Conservation (phyloP, 2,888 invertebrate genomes). For the Netelia virgata region DNA sequence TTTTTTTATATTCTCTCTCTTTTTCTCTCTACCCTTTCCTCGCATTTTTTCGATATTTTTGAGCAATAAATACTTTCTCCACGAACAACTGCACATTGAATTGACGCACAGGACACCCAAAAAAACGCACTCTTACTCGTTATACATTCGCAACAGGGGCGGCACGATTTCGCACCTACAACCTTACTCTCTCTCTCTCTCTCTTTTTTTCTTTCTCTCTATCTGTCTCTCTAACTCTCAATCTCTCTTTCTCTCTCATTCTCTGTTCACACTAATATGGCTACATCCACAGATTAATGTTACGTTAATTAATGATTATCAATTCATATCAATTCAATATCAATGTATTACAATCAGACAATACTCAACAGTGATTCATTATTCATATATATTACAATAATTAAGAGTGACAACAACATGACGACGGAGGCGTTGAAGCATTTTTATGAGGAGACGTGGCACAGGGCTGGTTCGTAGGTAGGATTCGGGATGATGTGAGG, state of each 20-base stretch:
- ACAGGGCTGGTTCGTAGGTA: conserved; percentile 75
- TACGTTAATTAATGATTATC: conserved; percentile 85
- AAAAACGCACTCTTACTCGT: conserved; percentile 61
- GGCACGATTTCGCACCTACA: conserved; percentile 64
- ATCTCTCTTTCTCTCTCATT: conserved; percentile 39
- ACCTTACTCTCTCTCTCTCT: conserved; percentile 46
- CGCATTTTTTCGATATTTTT: conserved; percentile 80
- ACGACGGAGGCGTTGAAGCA: conserved; percentile 85
- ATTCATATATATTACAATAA: conserved; percentile 84
- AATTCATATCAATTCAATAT: conserved; percentile 85
- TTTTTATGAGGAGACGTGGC: conserved; percentile 76
- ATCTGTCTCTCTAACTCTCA: conserved; percentile 51
- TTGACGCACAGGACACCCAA: conserved; percentile 83
- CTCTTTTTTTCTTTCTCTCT: conserved; percentile 20
- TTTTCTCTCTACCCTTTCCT: conserved; percentile 69
- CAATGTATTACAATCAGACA: conserved; percentile 85
- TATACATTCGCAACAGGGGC: conserved; percentile 61
- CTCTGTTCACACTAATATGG: conserved; percentile 77
- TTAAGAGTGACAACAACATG: conserved; percentile 85
- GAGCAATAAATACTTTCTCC: conserved; percentile 85
- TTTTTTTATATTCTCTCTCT: conserved; percentile 67
- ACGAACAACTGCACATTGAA: conserved; percentile 84
- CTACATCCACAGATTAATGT: conserved; percentile 79
- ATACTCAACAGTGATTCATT: conserved; percentile 85
- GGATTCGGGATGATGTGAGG: conserved; percentile 47